Conservation (phyloP, 1,140 invertebrate species). For the Melitaea cinxia region DNA sequence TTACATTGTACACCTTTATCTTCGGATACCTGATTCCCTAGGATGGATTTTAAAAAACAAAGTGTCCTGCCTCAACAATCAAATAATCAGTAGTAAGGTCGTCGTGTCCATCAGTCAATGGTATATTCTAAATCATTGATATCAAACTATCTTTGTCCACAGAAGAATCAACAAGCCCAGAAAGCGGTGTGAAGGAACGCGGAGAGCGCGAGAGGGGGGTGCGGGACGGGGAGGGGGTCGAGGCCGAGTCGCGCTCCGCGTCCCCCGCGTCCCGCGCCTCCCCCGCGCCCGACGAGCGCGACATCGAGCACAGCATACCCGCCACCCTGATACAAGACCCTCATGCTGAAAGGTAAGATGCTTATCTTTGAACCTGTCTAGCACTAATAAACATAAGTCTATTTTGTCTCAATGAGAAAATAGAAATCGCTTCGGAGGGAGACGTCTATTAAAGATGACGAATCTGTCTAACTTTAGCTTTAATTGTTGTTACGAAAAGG, state of each 20-base stretch:
- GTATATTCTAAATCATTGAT: not conserved
- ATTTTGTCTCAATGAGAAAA: too few relatives aligned
- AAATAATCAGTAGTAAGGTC: too few relatives aligned
- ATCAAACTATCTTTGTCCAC: slow-evolving; percentile 56
- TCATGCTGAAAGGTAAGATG: slow-evolving; percentile 74
- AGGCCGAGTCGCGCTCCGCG: slow-evolving; percentile 48
- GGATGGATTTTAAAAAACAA: too few relatives aligned
- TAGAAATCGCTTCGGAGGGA: too few relatives aligned
- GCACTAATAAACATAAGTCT: too few relatives aligned
- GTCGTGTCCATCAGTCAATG: too few relatives aligned
- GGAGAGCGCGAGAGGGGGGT: slow-evolving; percentile 56
- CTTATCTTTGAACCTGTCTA: not conserved
- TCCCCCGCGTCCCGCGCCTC: slow-evolving; percentile 63
- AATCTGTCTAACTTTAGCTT: too few relatives aligned
- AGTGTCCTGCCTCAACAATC: too few relatives aligned
- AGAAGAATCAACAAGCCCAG: slow-evolving; percentile 77
- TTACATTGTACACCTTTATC: too few relatives aligned
- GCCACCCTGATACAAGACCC: slow-evolving; percentile 80
- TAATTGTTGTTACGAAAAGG: too few relatives aligned
- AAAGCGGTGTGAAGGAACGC: slow-evolving; percentile 74
- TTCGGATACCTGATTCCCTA: too few relatives aligned
- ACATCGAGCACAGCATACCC: slow-evolving; percentile 81
- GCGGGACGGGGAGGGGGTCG: slow-evolving; percentile 50
- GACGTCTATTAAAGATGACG: too few relatives aligned
- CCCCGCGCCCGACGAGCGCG: slow-evolving; percentile 59